Evolutionary conservation across 2,888 invertebrate genomes (phyloP).

Genomic region (Macrostomum cliftonense): DNA sequence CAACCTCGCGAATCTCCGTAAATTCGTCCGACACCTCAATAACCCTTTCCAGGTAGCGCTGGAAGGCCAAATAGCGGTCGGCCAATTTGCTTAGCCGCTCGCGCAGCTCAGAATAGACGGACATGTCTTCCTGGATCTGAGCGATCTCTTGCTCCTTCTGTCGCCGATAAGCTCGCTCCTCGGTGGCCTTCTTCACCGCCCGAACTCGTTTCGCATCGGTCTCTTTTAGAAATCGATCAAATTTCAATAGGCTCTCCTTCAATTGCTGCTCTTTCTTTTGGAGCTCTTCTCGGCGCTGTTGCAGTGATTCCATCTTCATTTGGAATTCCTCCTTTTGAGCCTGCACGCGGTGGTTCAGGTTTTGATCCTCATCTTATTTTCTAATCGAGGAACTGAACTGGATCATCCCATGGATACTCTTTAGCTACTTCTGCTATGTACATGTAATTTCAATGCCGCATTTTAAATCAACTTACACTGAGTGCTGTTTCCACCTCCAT

Average conservation of each 20-base stretch:
- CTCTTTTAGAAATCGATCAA: constrained; percentile 39
- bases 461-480: constrained; percentile 11
- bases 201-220: constrained; percentile 36
- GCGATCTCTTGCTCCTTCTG: constrained; percentile 34
- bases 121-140: too few species aligned
- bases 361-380: too few species aligned
- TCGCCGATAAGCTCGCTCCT: constrained; percentile 33
- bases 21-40: constrained; percentile 36
- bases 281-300: constrained; percentile 35
- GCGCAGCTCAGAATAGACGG: too few species aligned
- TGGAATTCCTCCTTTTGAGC: constrained; percentile 29
- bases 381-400: background rate
- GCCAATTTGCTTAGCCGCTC: too few species aligned
- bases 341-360: too few species aligned
- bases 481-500: constrained; percentile 36
- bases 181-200: constrained; percentile 35
- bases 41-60: constrained; percentile 33
- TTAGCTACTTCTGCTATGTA: too few species aligned
- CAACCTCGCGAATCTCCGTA: constrained; percentile 36
- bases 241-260: constrained; percentile 35
- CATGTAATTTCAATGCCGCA: too few species aligned
- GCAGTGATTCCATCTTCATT: constrained; percentile 39
- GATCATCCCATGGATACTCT: too few species aligned
- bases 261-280: constrained; percentile 36
- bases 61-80: constrained; percentile 22